phyloP scores from a whole-genome alignment of 2,797 vertebrate genomes.

The Odontamblyopus lacepedii region DNA sequence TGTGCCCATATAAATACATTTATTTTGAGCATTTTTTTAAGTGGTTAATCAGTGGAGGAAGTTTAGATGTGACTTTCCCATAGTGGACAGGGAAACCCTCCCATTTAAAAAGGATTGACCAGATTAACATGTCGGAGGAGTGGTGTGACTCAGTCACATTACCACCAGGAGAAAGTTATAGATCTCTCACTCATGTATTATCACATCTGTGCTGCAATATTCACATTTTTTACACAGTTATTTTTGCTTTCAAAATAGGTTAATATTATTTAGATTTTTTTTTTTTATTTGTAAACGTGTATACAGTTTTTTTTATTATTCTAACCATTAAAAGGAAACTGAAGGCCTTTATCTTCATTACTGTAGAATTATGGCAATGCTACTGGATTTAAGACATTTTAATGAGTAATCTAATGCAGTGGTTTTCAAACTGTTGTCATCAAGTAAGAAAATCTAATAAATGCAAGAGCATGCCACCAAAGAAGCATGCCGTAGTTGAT shows the following conservation, averaged over 20 bases:
- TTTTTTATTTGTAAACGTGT: no score
- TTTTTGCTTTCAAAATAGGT: background rate
- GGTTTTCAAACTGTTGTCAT: no score
- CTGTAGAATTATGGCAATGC: no score
- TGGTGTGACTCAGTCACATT: background rate
- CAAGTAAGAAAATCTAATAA: no score
- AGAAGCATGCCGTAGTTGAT: background rate
- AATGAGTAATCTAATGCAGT: no score
- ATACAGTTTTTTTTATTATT: background rate
- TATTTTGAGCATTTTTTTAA: background rate
- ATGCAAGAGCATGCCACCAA: background rate
- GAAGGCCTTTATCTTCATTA: background rate
- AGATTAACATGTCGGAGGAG: background rate
- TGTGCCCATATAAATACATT: no score
- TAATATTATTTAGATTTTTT: no score
- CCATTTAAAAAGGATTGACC: background rate
- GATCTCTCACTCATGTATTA: no score
- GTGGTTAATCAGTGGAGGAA: background rate
- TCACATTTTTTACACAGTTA: background rate
- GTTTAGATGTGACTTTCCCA: background rate
- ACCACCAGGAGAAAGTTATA: background rate
- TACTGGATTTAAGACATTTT: no score
- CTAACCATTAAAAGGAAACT: background rate
- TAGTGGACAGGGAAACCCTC: background rate
- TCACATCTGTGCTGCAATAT: no score